phyloP scores from a whole-genome alignment of 2,888 invertebrate species.

The Stenurella melanura region DNA sequence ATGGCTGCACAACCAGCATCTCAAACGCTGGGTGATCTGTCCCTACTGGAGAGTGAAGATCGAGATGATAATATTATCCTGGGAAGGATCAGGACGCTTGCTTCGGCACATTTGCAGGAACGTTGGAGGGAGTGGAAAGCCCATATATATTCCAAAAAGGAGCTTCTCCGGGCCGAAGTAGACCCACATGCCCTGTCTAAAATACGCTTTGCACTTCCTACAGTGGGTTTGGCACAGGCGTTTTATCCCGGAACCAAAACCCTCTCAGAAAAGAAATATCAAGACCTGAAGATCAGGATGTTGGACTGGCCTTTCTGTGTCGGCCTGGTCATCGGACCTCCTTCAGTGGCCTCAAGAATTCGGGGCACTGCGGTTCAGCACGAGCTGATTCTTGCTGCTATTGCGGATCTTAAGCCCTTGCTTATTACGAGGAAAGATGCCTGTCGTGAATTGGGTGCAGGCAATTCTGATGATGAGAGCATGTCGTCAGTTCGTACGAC shows the following conservation, averaged over 20 bases:
- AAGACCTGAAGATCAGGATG: conserved; percentile 16
- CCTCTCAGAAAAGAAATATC: background rate
- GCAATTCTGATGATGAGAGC: no score
- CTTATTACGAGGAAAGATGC: conserved; percentile 36
- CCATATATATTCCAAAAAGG: background rate
- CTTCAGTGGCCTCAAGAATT: conserved; percentile 1
- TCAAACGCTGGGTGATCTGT: background rate
- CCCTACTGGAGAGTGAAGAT: background rate
- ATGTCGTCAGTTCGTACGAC: background rate
- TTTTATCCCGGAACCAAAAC: background rate
- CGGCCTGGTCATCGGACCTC: conserved; percentile 13
- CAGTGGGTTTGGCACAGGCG: conserved; percentile 6
- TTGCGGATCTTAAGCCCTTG: conserved; percentile 16
- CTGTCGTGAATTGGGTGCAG: background rate
- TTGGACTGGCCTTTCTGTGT: conserved; percentile 24
- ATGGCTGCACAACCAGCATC: no score
- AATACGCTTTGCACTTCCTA: background rate
- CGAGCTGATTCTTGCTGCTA: conserved; percentile 16
- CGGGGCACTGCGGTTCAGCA: background rate
- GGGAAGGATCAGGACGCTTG: background rate
- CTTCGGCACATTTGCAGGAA: background rate
- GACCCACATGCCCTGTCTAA: conserved; percentile 2
- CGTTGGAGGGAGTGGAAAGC: conserved; percentile 8
- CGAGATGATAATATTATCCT: background rate
- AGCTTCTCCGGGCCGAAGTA: background rate